Evolutionary conservation across 2,888 invertebrate species (phyloP), one percentile per base, ranked within the genome.

Genomic region (Hofmannophila pseudospretella): DNA sequence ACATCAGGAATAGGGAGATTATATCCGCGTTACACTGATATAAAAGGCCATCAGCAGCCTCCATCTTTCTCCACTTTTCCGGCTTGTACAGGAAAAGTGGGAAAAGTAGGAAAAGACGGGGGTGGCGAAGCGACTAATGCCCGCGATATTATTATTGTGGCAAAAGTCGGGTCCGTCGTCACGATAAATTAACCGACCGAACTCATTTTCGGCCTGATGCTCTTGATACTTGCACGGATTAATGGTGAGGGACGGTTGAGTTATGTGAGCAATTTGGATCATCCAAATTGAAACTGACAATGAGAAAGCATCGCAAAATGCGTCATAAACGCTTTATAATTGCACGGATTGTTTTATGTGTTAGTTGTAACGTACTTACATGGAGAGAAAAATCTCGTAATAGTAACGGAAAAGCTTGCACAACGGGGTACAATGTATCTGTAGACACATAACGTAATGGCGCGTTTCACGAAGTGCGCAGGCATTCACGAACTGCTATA

Each of bases 41-140:
- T 67, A 67, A 70, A 66, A 66, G 63, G 61, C 56, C 64, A 70
- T 74, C 65, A 57, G 54, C 49, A 44, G 57, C 59, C 58, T 58
- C 63, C 64, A 67, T 67, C 64, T 65, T 57, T 58, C 60, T 58
- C 59, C 61, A 62, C 51, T 71, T 78, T 76, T 70, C 67, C 67
- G 62, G 58, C 38, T 63, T 52, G 46, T 47, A 52, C 54, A 61
- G 51, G 58, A 47, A 54, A 48, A 47, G 42, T 49, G 49, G 12
- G 28, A 61, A 64, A 60, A 51, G 51, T 54, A 52, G 47, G 50
- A 49, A 59, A 60, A 58, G 57, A 56, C 20, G 2, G n/a, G 77
- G 77, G 74, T 61, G 70, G 61, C 54, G 64, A 62, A 52, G 57
- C 69, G 70, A 49, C 54, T 77, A 73, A 79, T 74, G 67, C 60